Evolutionary conservation across 1,140 invertebrate genomes (phyloP).

Genomic region (Lerema accius): DNA sequence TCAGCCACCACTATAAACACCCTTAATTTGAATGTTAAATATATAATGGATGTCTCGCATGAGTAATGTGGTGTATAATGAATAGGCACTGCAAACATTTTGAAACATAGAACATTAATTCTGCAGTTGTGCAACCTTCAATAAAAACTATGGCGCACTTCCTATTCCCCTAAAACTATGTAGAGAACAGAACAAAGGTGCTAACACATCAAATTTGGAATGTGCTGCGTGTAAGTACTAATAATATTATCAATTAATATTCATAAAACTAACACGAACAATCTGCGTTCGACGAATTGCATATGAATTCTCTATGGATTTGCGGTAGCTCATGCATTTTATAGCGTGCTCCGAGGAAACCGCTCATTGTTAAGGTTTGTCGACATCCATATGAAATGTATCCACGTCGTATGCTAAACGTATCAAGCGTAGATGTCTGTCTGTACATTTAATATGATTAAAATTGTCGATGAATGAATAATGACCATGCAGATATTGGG

Average conservation of each 20-base stretch:
- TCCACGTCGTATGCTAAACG: neutral
- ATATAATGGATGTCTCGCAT: no score
- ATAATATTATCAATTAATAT: conserved; percentile 66
- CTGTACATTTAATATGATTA: no score
- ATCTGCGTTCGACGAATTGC: conserved; percentile 69
- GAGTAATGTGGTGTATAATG: no score
- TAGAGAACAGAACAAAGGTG: conserved; percentile 57
- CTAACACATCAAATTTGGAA: conserved; percentile 42
- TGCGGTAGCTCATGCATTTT: conserved; percentile 68
- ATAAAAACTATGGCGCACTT: conserved; percentile 24
- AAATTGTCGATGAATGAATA: no score
- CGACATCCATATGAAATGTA: conserved; percentile 34
- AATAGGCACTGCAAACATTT: neutral
- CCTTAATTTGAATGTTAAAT: no score
- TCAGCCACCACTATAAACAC: no score
- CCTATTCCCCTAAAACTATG: conserved; percentile 34
- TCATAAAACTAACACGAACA: conserved; percentile 63
- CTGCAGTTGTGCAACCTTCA: conserved; percentile 25
- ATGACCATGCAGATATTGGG: no score
- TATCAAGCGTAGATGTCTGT: neutral
- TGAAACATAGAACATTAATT: conserved; percentile 10
- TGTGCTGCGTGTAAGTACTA: conserved; percentile 40
- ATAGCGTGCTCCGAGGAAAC: conserved; percentile 57
- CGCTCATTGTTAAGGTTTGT: conserved; percentile 53
- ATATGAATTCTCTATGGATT: conserved; percentile 71